phyloP scores from a whole-genome alignment of 2,888 invertebrate species.

The Alsophila aescularia region DNA sequence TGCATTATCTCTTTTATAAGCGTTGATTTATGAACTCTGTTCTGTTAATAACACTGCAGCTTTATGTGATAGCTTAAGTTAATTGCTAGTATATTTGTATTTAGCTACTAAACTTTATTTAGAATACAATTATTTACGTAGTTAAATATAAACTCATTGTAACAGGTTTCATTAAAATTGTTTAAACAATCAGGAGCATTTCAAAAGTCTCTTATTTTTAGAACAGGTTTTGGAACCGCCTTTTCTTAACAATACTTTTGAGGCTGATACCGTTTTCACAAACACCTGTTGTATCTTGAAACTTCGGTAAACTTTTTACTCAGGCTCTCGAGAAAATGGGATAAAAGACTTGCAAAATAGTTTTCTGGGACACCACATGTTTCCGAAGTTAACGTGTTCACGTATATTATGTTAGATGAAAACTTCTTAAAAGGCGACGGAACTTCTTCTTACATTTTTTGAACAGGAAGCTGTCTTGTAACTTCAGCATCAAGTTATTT shows the following conservation, averaged over 20 bases:
- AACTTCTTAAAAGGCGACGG: conserved; percentile 47
- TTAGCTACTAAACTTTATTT: background rate
- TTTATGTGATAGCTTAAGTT: conserved; percentile 1
- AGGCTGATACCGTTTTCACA: conserved; percentile 64
- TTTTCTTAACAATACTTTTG: conserved; percentile 42
- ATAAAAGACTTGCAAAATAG: conserved; percentile 82
- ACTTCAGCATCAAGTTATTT: conserved; percentile 21
- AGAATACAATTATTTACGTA: background rate
- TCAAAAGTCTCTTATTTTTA: background rate
- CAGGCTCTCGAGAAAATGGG: conserved; percentile 71
- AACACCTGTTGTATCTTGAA: conserved; percentile 79
- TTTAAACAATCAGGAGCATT: background rate
- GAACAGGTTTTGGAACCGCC: background rate
- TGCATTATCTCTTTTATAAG: conserved; percentile 42
- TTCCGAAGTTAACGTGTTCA: conserved; percentile 69
- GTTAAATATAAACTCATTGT: background rate
- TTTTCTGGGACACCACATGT: conserved; percentile 79
- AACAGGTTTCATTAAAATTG: background rate
- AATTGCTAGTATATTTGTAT: background rate
- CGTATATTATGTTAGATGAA: conserved; percentile 53
- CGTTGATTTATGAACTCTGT: conserved; percentile 39
- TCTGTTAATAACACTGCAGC: conserved; percentile 1
- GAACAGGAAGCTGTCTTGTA: conserved; percentile 33
- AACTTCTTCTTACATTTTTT: conserved; percentile 45
- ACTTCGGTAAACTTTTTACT: conserved; percentile 79